Percentiles rank a stretch among this genome's conserved stretches.
phyloP scores from a whole-genome alignment of 2,888 invertebrate genomes.

The Cataglyphis cursor region DNA sequence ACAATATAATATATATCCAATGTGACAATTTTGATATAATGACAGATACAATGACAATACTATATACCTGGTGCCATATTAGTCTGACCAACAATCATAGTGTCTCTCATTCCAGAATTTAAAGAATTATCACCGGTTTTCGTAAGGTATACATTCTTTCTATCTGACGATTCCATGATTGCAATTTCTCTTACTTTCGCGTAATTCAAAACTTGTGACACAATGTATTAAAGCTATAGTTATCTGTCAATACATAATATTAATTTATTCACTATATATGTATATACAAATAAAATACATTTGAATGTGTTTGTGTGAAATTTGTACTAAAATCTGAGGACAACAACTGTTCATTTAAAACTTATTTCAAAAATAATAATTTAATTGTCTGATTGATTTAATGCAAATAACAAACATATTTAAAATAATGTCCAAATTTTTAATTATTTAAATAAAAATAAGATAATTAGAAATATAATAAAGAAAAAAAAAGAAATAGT shows the following conservation, averaged over 20 bases:
- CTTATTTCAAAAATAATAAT: not conserved
- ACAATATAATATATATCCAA: not conserved
- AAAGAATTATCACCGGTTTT: slow-evolving; percentile 72
- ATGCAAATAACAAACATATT: not conserved
- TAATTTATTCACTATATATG: not conserved
- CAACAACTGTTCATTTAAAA: not conserved
- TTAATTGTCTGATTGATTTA: not conserved
- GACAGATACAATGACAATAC: not conserved
- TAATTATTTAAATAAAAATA: not conserved
- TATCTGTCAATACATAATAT: slow-evolving; percentile 10
- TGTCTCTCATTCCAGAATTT: slow-evolving; percentile 74
- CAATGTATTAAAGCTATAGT: slow-evolving; percentile 15
- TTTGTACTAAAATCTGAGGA: not conserved
- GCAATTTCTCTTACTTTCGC: not conserved
- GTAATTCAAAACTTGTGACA: not conserved
- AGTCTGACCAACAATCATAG: slow-evolving; percentile 74
- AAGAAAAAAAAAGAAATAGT: not conserved
- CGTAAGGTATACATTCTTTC: slow-evolving; percentile 75
- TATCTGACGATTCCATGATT: slow-evolving; percentile 75
- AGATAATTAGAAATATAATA: not conserved
- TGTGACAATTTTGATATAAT: not conserved
- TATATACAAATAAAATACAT: not conserved
- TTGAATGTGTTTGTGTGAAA: not conserved
- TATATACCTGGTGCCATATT: slow-evolving; percentile 72
- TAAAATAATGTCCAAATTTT: not conserved